Conservation (phyloP, 2,888 invertebrate genomes). For the Eupithecia subumbrata region DNA sequence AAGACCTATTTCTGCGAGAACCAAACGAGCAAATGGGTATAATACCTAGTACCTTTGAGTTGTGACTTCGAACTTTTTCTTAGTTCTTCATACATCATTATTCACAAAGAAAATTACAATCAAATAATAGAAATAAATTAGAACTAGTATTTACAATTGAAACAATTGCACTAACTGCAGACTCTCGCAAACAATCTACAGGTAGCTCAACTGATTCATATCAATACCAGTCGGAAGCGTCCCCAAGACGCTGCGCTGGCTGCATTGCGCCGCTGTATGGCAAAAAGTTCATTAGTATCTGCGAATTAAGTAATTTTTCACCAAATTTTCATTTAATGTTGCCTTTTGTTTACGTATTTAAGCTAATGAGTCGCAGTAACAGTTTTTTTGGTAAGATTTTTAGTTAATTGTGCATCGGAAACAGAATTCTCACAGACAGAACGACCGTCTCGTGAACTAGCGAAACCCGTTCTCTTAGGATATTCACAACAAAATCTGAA, state of each 20-base stretch:
- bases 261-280: too few relatives aligned
- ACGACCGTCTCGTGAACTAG: constrained; percentile 14
- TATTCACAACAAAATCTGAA: constrained; percentile 13
- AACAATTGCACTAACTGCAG: too few relatives aligned
- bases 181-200: too few relatives aligned
- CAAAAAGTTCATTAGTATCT: background rate
- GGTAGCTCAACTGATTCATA: too few relatives aligned
- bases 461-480: constrained; percentile 21
- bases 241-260: too few relatives aligned
- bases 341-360: background rate
- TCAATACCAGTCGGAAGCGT: too few relatives aligned
- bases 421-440: constrained; percentile 18
- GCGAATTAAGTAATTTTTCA: background rate
- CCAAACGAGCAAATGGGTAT: background rate
- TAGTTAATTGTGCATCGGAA: constrained; percentile 1
- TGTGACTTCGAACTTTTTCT: background rate
- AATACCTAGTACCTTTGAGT: background rate
- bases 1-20: background rate
- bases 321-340: background rate
- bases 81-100: too few relatives aligned
- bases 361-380: background rate
- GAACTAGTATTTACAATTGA: too few relatives aligned
- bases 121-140: too few relatives aligned
- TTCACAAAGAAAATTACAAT: too few relatives aligned
- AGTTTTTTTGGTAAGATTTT: background rate